Base-by-base conservation (phyloP, 2,888 invertebrate species). In the Campoplex capitator region DNA sequence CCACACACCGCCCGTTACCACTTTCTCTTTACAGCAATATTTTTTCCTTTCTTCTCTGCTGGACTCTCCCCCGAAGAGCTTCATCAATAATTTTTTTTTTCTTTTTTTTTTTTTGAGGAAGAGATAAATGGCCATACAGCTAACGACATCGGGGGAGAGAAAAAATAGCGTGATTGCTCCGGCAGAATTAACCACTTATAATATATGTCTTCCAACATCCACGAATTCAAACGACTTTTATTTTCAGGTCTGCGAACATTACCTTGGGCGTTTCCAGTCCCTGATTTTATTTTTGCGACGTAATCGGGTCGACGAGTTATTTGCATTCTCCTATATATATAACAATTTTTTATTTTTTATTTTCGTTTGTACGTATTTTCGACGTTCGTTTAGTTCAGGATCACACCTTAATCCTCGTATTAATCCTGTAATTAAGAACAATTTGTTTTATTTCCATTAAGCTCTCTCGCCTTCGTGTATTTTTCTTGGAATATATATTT, bases 271-370 rank as follows among this genome's bases (percentile, higher is more conserved):
- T 83, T 79, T 76, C 42, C 79, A 71, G 23, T 65, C 54, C 54
- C 48, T 56, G 83, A 86, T 83, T 83, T 82, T 83, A 80, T 71
- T 76, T 83, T 67, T 54, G 32, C 80, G 86, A 83, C 83, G 83
- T 83, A 86, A 83, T 86, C 86, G 67, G 86, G 86, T 86, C 86
- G 83, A 83, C 86, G 54, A 76, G 83, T 77, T 77, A 86, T 83
- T 86, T 74, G 67, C 68, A 84, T 86, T 77, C 48, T 38, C n/a
- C 18, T 75, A 68, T 28, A 23, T 23, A 23, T 23, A 75, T 48
- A 58, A 82, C 23, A 56, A 48, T 68, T 23, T 54, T 54, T 67
- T 80, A 73, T 67, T 42, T 54, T 67, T 80, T 56, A 11, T 73
- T 67, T 42, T 42, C 42, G 42, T 9, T 42, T 42, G 8, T 9